Conservation (phyloP, 2,797 vertebrate genomes). For the Percopsis omiscomaycus region DNA sequence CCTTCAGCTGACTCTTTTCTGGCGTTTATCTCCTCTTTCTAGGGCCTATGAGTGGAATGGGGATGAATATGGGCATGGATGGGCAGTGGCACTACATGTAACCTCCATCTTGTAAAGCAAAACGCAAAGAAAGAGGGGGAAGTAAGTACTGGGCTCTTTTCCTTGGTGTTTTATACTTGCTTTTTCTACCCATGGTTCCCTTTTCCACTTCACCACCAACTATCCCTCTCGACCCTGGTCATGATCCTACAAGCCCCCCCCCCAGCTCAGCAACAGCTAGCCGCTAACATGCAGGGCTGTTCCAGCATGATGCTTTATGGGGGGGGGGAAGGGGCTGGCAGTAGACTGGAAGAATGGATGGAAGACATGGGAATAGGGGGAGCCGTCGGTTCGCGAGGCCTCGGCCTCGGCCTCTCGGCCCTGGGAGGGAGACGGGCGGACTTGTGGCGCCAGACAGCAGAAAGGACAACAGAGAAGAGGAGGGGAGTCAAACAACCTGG, state of each 20-base stretch:
- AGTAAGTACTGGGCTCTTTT: constrained; percentile 91
- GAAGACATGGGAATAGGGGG: constrained; percentile 55
- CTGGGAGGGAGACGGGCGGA: constrained; percentile 73
- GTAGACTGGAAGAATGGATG: constrained; percentile 24
- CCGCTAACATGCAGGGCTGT: constrained; percentile 36
- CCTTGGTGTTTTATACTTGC: constrained; percentile 69
- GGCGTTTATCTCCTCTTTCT: constrained; percentile 76
- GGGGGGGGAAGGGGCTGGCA: constrained; percentile 3
- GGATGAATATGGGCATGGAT: constrained; percentile 92
- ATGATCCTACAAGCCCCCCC: constrained; percentile 14
- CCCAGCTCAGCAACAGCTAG: constrained; percentile 17
- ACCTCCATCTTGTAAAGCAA: constrained; percentile 82
- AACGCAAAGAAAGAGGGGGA: constrained; percentile 93
- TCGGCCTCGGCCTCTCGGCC: constrained; percentile 66
- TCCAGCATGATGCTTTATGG: constrained; percentile 42
- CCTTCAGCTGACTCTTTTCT: constrained; percentile 80
- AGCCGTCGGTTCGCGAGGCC: constrained; percentile 18
- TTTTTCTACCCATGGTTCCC: constrained; percentile 33
- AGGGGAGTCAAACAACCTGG: constrained; percentile 70
- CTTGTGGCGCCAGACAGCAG: constrained; percentile 75
- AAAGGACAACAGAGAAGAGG: constrained; percentile 58
- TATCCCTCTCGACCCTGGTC: constrained; percentile 15
- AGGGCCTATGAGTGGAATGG: constrained; percentile 91
- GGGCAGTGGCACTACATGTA: constrained; percentile 93
- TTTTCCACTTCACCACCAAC: constrained; percentile 38